Evolutionary conservation across 2,888 invertebrate genomes (phyloP), one percentile per base, ranked within the genome.

Genomic region (Phymatocera aterrima): DNA sequence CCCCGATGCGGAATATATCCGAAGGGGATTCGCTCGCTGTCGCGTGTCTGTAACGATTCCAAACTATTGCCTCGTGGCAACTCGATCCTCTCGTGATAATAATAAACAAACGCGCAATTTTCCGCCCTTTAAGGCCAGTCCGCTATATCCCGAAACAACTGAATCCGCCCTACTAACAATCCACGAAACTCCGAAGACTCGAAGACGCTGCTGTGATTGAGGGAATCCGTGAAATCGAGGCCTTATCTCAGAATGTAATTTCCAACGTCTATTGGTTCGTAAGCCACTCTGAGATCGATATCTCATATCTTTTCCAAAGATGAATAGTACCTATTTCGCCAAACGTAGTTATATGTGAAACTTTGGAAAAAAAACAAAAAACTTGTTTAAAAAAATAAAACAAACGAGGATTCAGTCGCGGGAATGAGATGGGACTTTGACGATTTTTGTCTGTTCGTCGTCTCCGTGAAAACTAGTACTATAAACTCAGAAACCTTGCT

Each of bases 31-130:
- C 72, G 43, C 68, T 46, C 51, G 24, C 72, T 72, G 72, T 72
- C 48, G 72, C 72, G 72, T 72, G 72, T 72, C 72, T 72, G 72
- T 51, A 72, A 72, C 72, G 72, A 72, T 48, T 72, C 18, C 68
- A 12, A 61, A 61, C 61, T 37, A 34, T 37, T 68, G 43, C 68
- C 15, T 21, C 43, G 8, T 12, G 34, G 31, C 51, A 51, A 43
- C 51, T 31, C 72, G 72, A 72, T 72, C 51, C 10, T 72, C n/a
- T 72, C 15, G 24, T 51, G 48, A 72, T 72, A 34, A 72, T 18
- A 34, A 34, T n/a, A 34, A 72, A 51, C 51, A 72, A 51, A 72
- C 48, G 72, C 51, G 48, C 72, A 48, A 72, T 68, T 68, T 68
- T 68, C 46, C 46, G 68, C 68, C 68, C 43, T 43, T 68, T 40